Percentiles rank a stretch among this genome's conserved stretches.
Conservation (phyloP, 2,113 vertebrate genomes). For the Brienomyrus brachyistius region DNA sequence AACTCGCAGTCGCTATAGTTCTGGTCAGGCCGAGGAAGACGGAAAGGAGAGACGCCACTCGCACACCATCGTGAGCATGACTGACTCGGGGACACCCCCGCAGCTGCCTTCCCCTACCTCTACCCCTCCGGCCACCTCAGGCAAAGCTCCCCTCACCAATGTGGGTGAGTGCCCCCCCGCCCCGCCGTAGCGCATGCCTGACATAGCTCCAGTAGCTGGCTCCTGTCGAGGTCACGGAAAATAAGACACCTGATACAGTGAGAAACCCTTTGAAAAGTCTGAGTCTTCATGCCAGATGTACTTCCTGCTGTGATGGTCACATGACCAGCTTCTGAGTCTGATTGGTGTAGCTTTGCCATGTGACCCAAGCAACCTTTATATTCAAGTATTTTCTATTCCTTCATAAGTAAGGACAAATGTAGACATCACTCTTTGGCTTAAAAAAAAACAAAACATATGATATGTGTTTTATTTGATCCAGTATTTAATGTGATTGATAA, state of each 20-base stretch:
- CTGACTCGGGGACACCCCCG: constrained; percentile 70
- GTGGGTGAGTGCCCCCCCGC: constrained; percentile 70
- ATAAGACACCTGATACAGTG: neutral
- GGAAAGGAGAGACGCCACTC: constrained; percentile 67
- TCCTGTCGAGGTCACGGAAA: neutral
- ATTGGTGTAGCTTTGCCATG: neutral
- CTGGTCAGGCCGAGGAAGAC: constrained; percentile 75
- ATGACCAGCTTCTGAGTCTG: neutral
- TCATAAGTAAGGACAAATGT: neutral
- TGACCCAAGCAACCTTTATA: neutral
- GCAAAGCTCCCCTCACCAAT: constrained; percentile 76
- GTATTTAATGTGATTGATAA: neutral
- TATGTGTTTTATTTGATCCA: neutral
- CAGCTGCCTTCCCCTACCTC: constrained; percentile 78
- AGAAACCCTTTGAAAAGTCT: neutral
- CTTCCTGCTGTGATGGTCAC: neutral
- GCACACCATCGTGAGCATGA: constrained; percentile 70
- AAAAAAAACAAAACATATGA: neutral
- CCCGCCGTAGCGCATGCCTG: neutral
- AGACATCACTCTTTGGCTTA: neutral
- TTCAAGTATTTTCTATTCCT: neutral
- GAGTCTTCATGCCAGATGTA: neutral
- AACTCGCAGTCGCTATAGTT: constrained; percentile 64
- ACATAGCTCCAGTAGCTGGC: neutral
- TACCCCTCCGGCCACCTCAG: constrained; percentile 60